Evolutionary conservation across 2,888 invertebrate species (phyloP), one percentile per base, ranked within the genome.

Genomic region (Parascotia fuliginaria): DNA sequence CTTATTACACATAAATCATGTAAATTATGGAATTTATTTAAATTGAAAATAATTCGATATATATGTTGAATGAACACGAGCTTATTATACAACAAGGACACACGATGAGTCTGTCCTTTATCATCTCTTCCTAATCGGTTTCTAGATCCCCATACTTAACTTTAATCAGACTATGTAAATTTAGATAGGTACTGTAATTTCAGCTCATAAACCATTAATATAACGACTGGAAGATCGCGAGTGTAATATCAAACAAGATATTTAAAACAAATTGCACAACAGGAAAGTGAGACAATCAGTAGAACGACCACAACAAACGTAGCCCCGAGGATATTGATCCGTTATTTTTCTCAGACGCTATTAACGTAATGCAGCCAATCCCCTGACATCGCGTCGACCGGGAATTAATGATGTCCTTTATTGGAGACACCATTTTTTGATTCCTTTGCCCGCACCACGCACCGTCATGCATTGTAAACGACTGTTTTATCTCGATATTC

Each of bases 401-500:
- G 92, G 93, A 94, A 94, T 94, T 94, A 94, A 94, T 94, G 94
- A 94, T 94, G 92, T 87, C 93, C 93, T 93, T 94, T 94, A 94
- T 94, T 94, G 94, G 92, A 93, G 93, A 93, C 93, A 93, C 93
- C 93, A 93, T 94, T 94, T 94, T 93, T 93, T 93, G 93, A 93
- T 93, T 92, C 89, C 83, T 77, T 75, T 61, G 59, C 62, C 66
- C 43, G 42, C 60, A 68, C 57, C 12, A 39, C 36, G 31, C n/a
- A 16, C 9, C 9, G 24, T 39, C 12, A n/a, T 61, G 53, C 49
- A 42, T 51, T 41, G 37, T n/a, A 15, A 33, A 19, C 44, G 44
- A 43, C 0, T 19, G 31, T 15, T 6, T 1, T 4, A 5, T 24
- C 4, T 3, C 9, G 3, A 12, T 27, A 39, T n/a, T n/a, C 7